phyloP scores from a whole-genome alignment of 2,797 vertebrate species.

The Coilia nasus region DNA sequence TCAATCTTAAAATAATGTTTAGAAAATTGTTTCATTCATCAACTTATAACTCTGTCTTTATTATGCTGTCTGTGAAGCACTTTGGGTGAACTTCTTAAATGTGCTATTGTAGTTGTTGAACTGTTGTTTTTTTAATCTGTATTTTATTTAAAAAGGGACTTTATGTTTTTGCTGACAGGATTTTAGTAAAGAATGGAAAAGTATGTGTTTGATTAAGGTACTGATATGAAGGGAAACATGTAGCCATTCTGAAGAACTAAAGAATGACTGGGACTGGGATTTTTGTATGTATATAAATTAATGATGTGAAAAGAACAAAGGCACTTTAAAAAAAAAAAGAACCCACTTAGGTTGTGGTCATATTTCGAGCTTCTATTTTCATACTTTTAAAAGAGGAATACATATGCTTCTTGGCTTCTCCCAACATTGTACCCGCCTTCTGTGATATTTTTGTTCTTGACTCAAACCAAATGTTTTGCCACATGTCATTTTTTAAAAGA shows the following conservation, averaged over 20 bases:
- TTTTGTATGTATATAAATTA: background rate
- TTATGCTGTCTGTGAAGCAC: no score
- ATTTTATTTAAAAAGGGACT: no score
- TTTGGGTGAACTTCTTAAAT: no score
- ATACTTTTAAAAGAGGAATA: background rate
- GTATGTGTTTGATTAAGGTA: background rate
- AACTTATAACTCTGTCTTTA: no score
- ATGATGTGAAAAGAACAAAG: background rate
- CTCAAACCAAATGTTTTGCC: slow-evolving; percentile 24
- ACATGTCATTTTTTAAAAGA: background rate
- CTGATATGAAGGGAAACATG: background rate
- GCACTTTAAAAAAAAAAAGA: background rate
- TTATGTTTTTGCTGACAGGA: background rate
- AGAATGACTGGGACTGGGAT: background rate
- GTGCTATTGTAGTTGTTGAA: no score
- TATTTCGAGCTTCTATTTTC: slow-evolving; percentile 7
- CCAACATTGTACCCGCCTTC: slow-evolving; percentile 9
- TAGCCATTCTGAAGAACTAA: no score
- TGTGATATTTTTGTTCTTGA: slow-evolving; percentile 11
- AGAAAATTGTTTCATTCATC: no score
- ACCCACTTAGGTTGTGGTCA: background rate
- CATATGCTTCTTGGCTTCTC: background rate
- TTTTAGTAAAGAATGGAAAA: background rate
- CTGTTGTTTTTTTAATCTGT: no score
- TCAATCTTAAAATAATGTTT: no score